Conservation (phyloP, 2,113 vertebrate genomes). For the Apodemus sylvaticus region DNA sequence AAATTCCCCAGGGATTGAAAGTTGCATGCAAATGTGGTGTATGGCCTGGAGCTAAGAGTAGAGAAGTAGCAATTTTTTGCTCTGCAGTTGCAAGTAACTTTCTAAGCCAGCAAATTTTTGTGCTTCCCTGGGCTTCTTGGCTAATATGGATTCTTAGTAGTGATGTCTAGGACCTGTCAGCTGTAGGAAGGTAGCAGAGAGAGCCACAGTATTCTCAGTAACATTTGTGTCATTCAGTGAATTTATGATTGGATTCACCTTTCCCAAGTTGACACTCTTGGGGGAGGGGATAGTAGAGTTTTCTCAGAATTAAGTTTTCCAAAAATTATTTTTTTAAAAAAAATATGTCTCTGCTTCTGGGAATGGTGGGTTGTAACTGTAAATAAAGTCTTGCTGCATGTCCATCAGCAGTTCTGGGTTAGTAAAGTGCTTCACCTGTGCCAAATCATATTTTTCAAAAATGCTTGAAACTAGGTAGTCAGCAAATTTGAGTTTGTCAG, state of each 20-base stretch:
- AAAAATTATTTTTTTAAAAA: conserved; percentile 27
- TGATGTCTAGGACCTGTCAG: not conserved
- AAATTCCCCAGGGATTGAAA: not conserved
- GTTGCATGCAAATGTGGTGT: too few relatives aligned
- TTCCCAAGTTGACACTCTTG: conserved; percentile 10
- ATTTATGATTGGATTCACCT: conserved; percentile 55
- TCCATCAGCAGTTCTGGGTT: conserved; percentile 57
- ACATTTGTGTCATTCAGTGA: conserved; percentile 56
- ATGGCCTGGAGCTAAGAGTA: not conserved
- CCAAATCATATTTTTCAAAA: conserved; percentile 64
- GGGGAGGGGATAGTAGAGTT: not conserved
- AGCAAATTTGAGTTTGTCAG: conserved; percentile 59
- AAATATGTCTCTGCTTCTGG: conserved; percentile 65
- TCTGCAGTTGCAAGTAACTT: not conserved
- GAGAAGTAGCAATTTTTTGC: not conserved
- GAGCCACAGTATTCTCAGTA: not conserved
- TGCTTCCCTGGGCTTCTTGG: conserved; percentile 20
- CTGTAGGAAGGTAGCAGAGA: not conserved
- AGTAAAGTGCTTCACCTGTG: conserved; percentile 50
- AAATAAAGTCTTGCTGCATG: conserved; percentile 45
- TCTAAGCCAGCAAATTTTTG: not conserved
- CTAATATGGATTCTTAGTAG: not conserved
- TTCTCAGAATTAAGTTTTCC: conserved; percentile 65
- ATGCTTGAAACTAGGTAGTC: conserved; percentile 52
- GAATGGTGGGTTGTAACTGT: conserved; percentile 53